Conservation (phyloP, 2,888 invertebrate species). For the Harmothoe impar region DNA sequence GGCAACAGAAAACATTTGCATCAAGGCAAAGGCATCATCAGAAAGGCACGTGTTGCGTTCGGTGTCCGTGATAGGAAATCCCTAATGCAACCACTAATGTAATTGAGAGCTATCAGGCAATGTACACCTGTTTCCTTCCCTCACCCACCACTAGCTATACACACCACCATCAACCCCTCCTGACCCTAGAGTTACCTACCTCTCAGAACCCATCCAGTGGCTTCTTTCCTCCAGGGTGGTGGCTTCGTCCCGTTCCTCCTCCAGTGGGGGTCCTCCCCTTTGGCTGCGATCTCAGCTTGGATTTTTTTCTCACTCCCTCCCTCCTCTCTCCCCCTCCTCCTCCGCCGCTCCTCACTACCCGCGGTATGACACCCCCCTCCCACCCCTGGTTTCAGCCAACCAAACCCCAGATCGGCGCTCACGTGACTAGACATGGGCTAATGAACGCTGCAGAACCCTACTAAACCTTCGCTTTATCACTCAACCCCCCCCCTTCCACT, state of each 20-base stretch:
- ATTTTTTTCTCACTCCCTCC: background rate
- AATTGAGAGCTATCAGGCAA: background rate
- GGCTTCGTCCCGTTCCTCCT: background rate
- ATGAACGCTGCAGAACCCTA: slow-evolving; percentile 16
- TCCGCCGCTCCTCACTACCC: background rate
- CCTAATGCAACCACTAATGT: no score
- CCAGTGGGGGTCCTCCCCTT: slow-evolving; percentile 15
- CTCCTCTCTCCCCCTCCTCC: background rate
- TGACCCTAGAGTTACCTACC: background rate
- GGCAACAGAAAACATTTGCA: no score
- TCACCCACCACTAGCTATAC: background rate
- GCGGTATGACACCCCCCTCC: background rate
- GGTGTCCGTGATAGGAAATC: no score
- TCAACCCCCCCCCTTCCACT: background rate
- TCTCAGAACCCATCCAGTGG: background rate
- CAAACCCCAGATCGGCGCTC: background rate
- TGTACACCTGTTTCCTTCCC: background rate
- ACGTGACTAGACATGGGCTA: slow-evolving; percentile 4
- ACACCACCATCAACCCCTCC: background rate
- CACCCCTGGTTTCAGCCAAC: background rate
- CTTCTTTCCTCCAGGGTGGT: background rate
- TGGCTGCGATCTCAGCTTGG: background rate
- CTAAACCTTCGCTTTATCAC: background rate
- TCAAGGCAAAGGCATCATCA: no score
- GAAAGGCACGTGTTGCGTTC: no score